phyloP scores from a whole-genome alignment of 2,888 invertebrate genomes.

The Cerastoderma edule region DNA sequence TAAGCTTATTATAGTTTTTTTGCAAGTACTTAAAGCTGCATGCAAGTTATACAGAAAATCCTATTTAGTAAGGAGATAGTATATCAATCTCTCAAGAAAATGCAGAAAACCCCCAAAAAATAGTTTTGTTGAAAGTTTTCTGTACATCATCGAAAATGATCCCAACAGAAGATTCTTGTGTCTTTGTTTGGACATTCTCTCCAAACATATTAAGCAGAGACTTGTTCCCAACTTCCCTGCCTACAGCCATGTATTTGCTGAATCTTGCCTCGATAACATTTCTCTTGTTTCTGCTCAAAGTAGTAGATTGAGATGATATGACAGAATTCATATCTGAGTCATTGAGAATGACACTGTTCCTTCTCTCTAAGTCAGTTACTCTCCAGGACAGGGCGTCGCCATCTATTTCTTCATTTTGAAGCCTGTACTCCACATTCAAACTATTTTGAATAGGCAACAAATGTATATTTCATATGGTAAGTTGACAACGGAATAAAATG shows the following conservation, averaged over 20 bases:
- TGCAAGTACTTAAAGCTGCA: too few species aligned
- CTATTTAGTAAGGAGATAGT: too few species aligned
- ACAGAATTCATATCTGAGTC: not conserved
- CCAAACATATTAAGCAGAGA: slow-evolving; percentile 6
- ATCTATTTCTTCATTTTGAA: not conserved
- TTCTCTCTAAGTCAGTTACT: slow-evolving; percentile 9
- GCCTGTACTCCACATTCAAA: not conserved
- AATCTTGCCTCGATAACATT: not conserved
- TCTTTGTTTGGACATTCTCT: slow-evolving; percentile 7
- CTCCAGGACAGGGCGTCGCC: not conserved
- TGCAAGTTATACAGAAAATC: too few species aligned
- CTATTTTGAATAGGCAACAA: slow-evolving; percentile 3
- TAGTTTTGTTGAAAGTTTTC: too few species aligned
- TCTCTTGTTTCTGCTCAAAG: not conserved
- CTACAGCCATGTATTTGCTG: slow-evolving; percentile 4
- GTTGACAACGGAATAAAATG: too few species aligned
- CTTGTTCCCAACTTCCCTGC: not conserved
- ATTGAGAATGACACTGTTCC: not conserved
- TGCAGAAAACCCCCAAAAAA: too few species aligned
- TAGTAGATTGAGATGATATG: not conserved
- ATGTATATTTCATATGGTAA: too few species aligned
- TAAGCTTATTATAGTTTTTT: too few species aligned
- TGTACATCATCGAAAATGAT: slow-evolving; percentile 18
- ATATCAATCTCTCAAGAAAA: too few species aligned
- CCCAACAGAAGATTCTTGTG: not conserved